Evolutionary conservation across 2,113 vertebrate genomes (phyloP).

Genomic region (Triplophysa rosa): DNA sequence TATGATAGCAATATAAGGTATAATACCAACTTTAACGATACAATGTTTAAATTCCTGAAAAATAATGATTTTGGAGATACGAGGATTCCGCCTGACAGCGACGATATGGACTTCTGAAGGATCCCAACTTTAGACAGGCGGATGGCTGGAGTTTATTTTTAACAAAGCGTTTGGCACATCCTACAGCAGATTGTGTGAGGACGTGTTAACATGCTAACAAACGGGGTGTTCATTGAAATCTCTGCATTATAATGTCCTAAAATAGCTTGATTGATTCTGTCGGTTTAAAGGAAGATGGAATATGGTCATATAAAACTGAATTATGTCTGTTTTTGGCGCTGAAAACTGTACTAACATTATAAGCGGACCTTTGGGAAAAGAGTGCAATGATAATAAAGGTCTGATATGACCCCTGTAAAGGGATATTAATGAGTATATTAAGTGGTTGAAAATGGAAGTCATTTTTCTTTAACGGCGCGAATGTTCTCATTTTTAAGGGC

Average conservation of each 20-base stretch:
- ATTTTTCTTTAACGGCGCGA: not conserved
- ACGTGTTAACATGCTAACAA: not conserved
- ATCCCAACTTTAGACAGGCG: too few relatives aligned
- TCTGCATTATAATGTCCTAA: too few relatives aligned
- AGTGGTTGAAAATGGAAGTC: not conserved
- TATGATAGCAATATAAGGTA: too few relatives aligned
- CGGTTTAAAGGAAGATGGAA: too few relatives aligned
- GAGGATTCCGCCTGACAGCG: too few relatives aligned
- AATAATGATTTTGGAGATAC: too few relatives aligned
- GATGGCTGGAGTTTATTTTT: too few relatives aligned
- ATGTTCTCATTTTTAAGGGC: slow-evolving; percentile 18
- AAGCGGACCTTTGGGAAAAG: slow-evolving; percentile 1
- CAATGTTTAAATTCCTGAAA: too few relatives aligned
- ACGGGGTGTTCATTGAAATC: not conserved
- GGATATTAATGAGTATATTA: slow-evolving; percentile 18
- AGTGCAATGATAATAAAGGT: not conserved
- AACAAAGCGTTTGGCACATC: too few relatives aligned
- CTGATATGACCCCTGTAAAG: slow-evolving; percentile 12
- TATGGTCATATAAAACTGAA: not conserved
- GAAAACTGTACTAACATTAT: not conserved
- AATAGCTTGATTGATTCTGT: not conserved
- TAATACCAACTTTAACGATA: too few relatives aligned
- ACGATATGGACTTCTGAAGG: too few relatives aligned
- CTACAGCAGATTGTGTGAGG: too few relatives aligned
- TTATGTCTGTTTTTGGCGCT: not conserved